These are phyloP conservation scores for Lineus longissimus DNA, from an alignment of 1,140 invertebrate species.

Conservation along the genomic window DNA sequence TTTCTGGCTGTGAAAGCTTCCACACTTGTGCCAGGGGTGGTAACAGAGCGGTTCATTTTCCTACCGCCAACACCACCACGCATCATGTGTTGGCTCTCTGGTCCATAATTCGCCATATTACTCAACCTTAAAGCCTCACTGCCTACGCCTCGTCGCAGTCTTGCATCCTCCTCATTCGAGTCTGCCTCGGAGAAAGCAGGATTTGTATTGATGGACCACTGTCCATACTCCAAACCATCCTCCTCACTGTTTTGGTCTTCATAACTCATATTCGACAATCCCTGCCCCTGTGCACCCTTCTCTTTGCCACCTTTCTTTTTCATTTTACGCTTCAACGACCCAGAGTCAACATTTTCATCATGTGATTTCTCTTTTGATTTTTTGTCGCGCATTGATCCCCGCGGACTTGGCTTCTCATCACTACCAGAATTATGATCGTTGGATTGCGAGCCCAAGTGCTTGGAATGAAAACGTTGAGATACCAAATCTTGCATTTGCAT, in stretches of 20 bases:
- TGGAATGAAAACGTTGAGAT: too few relatives aligned
- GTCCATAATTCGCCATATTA: background rate
- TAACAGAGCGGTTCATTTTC: background rate
- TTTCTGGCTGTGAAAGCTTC: background rate
- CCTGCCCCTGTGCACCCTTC: background rate
- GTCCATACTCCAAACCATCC: background rate
- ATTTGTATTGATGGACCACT: background rate
- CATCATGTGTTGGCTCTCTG: background rate
- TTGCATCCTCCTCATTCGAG: background rate
- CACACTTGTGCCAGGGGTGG: background rate
- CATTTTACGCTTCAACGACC: constrained; percentile 1
- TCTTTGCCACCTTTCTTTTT: background rate
- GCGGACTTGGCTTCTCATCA: background rate
- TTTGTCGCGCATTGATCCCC: background rate
- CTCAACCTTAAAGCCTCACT: background rate
- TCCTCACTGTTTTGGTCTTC: background rate
- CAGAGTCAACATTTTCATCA: background rate
- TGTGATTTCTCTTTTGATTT: constrained; percentile 1
- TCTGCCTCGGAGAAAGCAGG: constrained; percentile 2
- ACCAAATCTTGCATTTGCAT: background rate
- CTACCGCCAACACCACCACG: too few relatives aligned
- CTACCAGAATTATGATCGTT: background rate
- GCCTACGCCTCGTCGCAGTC: background rate
- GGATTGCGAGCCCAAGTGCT: too few relatives aligned
- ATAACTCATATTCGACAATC: background rate